Base-by-base conservation (phyloP, 2,888 invertebrate species). In the Venustoraphidia nigricollis region DNA sequence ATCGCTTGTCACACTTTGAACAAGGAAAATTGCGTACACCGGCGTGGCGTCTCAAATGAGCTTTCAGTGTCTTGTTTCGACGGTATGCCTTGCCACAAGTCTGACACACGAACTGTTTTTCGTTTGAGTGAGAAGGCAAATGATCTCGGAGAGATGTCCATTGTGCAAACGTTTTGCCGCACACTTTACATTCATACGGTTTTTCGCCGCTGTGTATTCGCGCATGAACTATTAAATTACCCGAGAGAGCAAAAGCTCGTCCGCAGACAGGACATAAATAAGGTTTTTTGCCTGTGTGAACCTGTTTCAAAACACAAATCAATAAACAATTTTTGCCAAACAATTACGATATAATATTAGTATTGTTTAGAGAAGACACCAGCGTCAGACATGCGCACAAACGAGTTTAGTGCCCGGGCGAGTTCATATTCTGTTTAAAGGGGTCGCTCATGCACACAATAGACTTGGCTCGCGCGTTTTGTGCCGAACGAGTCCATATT, bases 121-220 rank as follows among this genome's bases (percentile, higher is more conserved):
- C 44, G 10, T 44, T 17, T 9, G 17, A 17, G 10, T 44, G 44
- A 11, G 14, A n/a, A 14, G 36, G 14, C 36, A 36, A 35, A 44
- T 44, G 44, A 14, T 36, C 36, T 44, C 35, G 17, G 11, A 17
- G 17, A 9, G 44, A 44, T 14, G 13, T 10, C 44, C 44, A 44
- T 10, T 44, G 44, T 9, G 34, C 11, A 14, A 44, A 44, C 10
- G 10, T 34, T 36, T 46, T 49, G 17, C 54, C 54, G 46, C 60
- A 60, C 2, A 49, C 17, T n/a, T 44, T 48, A 48, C 60, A 60
- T 10, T 48, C 54, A 48, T 56, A 59, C 1, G 59, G 59, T 46
- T 53, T 56, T 52, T 50, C 1, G 55, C 59, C 51, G 8, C 57
- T 57, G 43, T 60, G 60, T 4, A 58, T 27, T 11, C 58, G 11